Conservation (phyloP, 2,888 invertebrate genomes). For the Hipparchia sbordonii region DNA sequence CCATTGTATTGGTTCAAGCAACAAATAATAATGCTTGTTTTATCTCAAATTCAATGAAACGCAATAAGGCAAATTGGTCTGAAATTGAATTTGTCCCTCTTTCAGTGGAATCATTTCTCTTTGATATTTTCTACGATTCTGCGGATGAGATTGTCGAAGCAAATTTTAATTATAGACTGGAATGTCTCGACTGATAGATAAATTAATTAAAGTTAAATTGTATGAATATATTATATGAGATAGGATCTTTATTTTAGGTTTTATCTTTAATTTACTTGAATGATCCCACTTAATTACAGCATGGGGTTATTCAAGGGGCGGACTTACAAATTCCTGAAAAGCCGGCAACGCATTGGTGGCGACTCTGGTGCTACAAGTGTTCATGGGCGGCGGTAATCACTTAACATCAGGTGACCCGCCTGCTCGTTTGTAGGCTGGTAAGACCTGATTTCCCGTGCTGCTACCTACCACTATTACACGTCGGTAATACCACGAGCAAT, state of each 20-base stretch:
- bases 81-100: constrained; percentile 35
- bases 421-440: no score
- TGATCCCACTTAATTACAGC: no score
- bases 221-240: background rate
- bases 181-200: constrained; percentile 14
- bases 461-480: no score
- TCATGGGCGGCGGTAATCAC: no score
- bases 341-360: no score
- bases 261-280: background rate
- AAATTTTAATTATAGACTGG: constrained; percentile 27
- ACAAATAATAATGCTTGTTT: constrained; percentile 30
- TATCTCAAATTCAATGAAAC: constrained; percentile 41
- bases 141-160: constrained; percentile 31
- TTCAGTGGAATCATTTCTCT: constrained; percentile 32
- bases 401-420: no score
- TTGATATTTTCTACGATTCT: constrained; percentile 36
- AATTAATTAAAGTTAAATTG: constrained; percentile 15
- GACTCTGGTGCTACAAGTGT: no score
- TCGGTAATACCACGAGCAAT: no score
- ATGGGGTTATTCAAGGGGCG: no score
- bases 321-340: no score
- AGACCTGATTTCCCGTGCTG: no score
- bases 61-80: constrained; percentile 29
- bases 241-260: no score
- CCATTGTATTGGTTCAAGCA: constrained; percentile 2